These are phyloP conservation scores for Drosophila trapezifrons DNA, from an alignment of 1,140 invertebrate genomes.

Conservation along the genomic window DNA sequence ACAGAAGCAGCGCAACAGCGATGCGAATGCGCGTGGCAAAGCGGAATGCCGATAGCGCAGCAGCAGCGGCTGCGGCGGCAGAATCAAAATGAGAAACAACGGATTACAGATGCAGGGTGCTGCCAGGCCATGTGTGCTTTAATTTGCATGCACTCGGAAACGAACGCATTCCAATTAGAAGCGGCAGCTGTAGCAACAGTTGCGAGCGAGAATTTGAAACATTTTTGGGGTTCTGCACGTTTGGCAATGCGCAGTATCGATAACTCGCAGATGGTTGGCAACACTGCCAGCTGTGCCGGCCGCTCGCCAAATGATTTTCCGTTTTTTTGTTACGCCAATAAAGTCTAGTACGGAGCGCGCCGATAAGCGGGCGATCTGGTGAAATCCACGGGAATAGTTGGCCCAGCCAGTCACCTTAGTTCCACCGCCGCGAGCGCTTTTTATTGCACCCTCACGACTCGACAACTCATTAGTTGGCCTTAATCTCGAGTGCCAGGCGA, in stretches of 20 bases:
- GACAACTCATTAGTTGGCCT: slow-evolving; percentile 25
- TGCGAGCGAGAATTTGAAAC: slow-evolving; percentile 15
- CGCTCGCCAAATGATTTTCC: slow-evolving; percentile 27
- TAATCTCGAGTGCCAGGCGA: slow-evolving; percentile 49
- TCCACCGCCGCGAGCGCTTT: slow-evolving; percentile 14
- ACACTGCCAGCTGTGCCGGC: slow-evolving; percentile 56
- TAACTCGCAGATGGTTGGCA: slow-evolving; percentile 45
- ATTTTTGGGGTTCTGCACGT: slow-evolving; percentile 19
- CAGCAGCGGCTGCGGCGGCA: neutral
- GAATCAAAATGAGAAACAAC: slow-evolving; percentile 1
- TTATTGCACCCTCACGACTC: slow-evolving; percentile 49
- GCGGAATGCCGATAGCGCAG: slow-evolving; percentile 20
- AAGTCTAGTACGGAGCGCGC: slow-evolving; percentile 12
- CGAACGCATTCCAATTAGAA: slow-evolving; percentile 9
- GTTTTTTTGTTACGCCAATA: slow-evolving; percentile 33
- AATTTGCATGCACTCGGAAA: slow-evolving; percentile 7
- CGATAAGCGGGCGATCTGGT: slow-evolving; percentile 54
- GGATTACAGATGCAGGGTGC: neutral
- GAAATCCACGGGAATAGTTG: slow-evolving; percentile 26
- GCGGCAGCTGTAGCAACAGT: neutral
- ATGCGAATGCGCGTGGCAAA: slow-evolving; percentile 52
- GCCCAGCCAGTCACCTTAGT: slow-evolving; percentile 9
- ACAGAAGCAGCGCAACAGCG: slow-evolving; percentile 48
- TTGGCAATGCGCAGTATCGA: slow-evolving; percentile 39
- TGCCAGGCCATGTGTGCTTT: neutral